Percentiles rank a stretch among this genome's conserved stretches.
These are phyloP conservation scores for Cheilosia variabilis DNA, from an alignment of 2,888 invertebrate genomes.

Conservation along the genomic window DNA sequence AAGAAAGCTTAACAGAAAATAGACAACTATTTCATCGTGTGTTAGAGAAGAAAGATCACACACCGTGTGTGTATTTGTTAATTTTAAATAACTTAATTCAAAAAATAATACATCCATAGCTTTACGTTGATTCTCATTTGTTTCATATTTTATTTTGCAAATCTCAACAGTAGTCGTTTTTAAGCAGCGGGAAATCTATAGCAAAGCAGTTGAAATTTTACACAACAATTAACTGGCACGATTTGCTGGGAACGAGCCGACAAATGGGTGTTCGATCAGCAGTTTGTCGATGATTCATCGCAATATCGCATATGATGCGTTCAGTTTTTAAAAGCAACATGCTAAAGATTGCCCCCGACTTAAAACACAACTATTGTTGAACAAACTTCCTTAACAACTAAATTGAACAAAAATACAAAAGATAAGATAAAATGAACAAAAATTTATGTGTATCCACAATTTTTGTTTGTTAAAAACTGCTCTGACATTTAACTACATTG, in stretches of 20 bases:
- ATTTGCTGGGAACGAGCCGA: no score
- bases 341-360: no score
- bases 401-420: constrained; percentile 44
- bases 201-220: no score
- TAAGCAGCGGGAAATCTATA: no score
- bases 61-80: constrained; percentile 1
- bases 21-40: constrained; percentile 7
- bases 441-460: constrained; percentile 30
- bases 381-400: constrained; percentile 46
- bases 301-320: no score
- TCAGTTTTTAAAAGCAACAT: no score
- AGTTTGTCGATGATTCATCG: no score
- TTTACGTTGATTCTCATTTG: constrained; percentile 11
- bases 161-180: no score
- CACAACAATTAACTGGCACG: no score
- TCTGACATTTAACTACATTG: constrained; percentile 73
- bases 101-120: constrained; percentile 58
- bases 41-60: constrained; percentile 25
- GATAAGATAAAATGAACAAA: constrained; percentile 31
- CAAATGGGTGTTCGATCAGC: no score
- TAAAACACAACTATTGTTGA: not conserved
- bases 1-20: constrained; percentile 4
- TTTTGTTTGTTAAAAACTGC: constrained; percentile 58
- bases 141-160: constrained; percentile 1
- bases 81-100: constrained; percentile 52